Conservation (phyloP, 2,888 invertebrate genomes). For the Branchipolynoe longqiensis region DNA sequence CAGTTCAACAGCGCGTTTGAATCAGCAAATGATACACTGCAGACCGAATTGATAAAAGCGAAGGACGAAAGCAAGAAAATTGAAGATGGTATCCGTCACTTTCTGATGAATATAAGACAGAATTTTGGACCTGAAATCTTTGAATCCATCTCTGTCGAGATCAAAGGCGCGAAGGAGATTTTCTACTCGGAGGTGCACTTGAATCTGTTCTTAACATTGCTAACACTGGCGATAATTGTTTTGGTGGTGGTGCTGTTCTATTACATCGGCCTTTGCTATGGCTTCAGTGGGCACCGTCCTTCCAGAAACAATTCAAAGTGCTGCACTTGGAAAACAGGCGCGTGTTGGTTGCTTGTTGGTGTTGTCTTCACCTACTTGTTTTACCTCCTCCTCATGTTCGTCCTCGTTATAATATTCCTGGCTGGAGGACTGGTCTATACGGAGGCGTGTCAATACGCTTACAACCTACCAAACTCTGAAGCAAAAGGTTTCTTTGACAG, state of each 20-base stretch:
- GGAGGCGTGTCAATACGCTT: neutral
- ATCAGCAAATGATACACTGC: neutral
- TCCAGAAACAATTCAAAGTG: neutral
- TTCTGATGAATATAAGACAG: neutral
- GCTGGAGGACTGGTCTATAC: neutral
- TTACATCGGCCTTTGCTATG: constrained; percentile 5
- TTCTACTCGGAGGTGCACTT: neutral
- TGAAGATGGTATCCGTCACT: neutral
- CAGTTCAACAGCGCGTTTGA: neutral
- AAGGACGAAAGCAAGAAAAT: neutral
- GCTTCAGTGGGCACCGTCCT: neutral
- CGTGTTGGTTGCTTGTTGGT: constrained; percentile 4
- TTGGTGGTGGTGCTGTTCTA: neutral
- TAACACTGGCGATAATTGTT: neutral
- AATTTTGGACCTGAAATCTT: neutral
- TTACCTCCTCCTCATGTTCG: neutral
- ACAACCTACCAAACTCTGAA: constrained; percentile 12
- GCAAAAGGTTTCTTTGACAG: neutral
- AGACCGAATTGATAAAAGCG: neutral
- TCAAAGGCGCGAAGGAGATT: neutral
- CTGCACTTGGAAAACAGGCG: constrained; percentile 33
- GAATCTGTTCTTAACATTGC: neutral
- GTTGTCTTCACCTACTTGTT: neutral
- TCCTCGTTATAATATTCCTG: neutral
- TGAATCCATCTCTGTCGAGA: neutral